Conservation (phyloP, 1,140 invertebrate genomes). For the Drosophila mauritiana region DNA sequence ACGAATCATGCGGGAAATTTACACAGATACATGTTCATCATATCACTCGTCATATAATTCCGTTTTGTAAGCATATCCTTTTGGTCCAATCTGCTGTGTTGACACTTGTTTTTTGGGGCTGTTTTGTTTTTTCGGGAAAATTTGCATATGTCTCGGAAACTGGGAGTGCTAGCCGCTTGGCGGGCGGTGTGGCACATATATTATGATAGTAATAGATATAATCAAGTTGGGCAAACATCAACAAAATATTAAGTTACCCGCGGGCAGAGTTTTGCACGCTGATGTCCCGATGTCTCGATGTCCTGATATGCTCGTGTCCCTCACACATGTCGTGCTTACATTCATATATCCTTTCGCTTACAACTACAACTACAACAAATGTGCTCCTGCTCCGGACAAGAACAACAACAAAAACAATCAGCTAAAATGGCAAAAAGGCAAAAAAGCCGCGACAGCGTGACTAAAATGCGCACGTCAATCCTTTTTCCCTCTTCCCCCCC, state of each 20-base stretch:
- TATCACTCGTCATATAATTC: slow-evolving; percentile 17
- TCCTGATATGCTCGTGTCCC: slow-evolving; percentile 31
- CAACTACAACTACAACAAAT: slow-evolving; percentile 21
- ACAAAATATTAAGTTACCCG: slow-evolving; percentile 76
- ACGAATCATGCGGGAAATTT: slow-evolving; percentile 1
- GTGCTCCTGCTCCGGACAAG: slow-evolving; percentile 4
- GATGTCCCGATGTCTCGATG: slow-evolving; percentile 13
- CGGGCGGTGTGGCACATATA: slow-evolving; percentile 3
- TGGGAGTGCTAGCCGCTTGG: background rate
- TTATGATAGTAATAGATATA: slow-evolving; percentile 73
- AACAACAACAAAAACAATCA: slow-evolving; percentile 67
- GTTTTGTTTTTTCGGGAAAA: background rate
- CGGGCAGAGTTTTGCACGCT: slow-evolving; percentile 16
- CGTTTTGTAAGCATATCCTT: slow-evolving; percentile 28
- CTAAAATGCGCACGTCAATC: slow-evolving; percentile 75
- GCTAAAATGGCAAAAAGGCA: slow-evolving; percentile 74
- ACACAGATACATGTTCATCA: slow-evolving; percentile 11
- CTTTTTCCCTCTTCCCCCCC: slow-evolving; percentile 34
- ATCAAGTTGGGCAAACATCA: slow-evolving; percentile 77
- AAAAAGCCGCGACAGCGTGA: slow-evolving; percentile 65
- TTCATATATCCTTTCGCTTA: slow-evolving; percentile 10
- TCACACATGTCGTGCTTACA: slow-evolving; percentile 46
- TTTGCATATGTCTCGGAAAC: slow-evolving; percentile 33
- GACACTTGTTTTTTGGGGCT: slow-evolving; percentile 3
- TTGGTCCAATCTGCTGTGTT: slow-evolving; percentile 12